Evolutionary conservation across 2,113 vertebrate species (phyloP).

Genomic region (Brachypteracias leptosomus): DNA sequence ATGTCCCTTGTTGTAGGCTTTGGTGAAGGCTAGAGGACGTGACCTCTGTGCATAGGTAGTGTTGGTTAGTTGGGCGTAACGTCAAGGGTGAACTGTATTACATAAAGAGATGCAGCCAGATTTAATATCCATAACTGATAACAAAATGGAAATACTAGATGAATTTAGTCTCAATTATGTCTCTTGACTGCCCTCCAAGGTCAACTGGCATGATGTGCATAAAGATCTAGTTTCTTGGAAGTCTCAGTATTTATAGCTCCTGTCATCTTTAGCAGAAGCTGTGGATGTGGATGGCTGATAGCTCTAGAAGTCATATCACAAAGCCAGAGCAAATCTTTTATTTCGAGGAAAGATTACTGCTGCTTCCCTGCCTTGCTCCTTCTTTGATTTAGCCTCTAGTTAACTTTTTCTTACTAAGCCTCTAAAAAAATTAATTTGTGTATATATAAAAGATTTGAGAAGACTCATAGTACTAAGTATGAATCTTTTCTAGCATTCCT

Average conservation of each 20-base stretch:
- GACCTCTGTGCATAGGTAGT: not conserved
- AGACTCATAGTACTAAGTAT: not conserved
- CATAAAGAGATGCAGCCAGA: not conserved
- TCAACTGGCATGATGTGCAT: not conserved
- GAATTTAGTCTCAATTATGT: not conserved
- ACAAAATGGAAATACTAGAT: not conserved
- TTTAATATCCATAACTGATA: not conserved
- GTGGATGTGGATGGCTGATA: not conserved
- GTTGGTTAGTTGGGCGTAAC: accelerated
- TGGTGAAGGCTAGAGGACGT: not conserved
- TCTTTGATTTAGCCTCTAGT: not conserved
- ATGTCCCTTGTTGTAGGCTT: not conserved
- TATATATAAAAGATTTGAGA: not conserved
- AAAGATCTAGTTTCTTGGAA: not conserved
- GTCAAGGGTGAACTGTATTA: not conserved
- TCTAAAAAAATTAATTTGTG: not conserved
- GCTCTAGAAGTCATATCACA: not conserved
- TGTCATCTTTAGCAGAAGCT: not conserved
- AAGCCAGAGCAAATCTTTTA: not conserved
- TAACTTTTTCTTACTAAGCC: not conserved
- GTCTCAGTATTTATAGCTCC: not conserved
- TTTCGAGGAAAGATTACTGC: not conserved
- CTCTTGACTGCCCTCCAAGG: not conserved
- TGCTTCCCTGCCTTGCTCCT: not conserved
- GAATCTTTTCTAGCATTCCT: not conserved